Percentiles rank a stretch among this genome's conserved stretches.
These are phyloP conservation scores for Leucoraja ocellata DNA, from an alignment of 2,797 vertebrate genomes.

Conservation along the genomic window DNA sequence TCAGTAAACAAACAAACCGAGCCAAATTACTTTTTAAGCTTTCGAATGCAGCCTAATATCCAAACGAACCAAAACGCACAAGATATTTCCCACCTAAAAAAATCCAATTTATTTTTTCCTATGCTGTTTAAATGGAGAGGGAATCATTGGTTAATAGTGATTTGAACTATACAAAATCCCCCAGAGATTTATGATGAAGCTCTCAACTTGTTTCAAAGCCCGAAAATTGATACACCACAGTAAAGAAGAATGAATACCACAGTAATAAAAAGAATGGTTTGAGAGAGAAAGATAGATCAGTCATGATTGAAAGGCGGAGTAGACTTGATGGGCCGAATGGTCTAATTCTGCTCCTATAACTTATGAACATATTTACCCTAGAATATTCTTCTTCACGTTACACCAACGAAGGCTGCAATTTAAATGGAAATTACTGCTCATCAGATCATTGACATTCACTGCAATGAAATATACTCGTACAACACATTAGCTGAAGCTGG, in stretches of 20 bases:
- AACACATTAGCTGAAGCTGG: background rate
- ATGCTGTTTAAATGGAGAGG: background rate
- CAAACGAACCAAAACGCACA: too few species aligned
- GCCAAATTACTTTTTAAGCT: background rate
- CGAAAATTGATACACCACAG: background rate
- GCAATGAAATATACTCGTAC: background rate
- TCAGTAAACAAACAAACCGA: background rate
- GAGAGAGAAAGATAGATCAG: too few species aligned
- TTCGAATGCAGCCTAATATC: background rate
- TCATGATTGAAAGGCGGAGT: too few species aligned
- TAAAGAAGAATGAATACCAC: too few species aligned
- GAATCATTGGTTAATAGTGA: background rate
- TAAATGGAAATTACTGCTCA: background rate
- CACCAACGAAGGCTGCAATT: background rate
- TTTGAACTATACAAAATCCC: background rate
- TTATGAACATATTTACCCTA: too few species aligned
- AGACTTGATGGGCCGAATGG: too few species aligned
- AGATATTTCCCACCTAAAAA: too few species aligned
- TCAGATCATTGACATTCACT: background rate
- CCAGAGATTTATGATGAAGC: background rate
- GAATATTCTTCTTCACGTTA: too few species aligned
- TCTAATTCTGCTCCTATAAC: too few species aligned
- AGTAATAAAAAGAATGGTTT: too few species aligned
- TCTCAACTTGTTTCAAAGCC: background rate
- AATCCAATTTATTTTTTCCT: too few species aligned